A percentile compares a stretch with the other conserved stretches of the same genome.
phyloP scores from a whole-genome alignment of 2,797 vertebrate species.

The Pitangus sulphuratus region DNA sequence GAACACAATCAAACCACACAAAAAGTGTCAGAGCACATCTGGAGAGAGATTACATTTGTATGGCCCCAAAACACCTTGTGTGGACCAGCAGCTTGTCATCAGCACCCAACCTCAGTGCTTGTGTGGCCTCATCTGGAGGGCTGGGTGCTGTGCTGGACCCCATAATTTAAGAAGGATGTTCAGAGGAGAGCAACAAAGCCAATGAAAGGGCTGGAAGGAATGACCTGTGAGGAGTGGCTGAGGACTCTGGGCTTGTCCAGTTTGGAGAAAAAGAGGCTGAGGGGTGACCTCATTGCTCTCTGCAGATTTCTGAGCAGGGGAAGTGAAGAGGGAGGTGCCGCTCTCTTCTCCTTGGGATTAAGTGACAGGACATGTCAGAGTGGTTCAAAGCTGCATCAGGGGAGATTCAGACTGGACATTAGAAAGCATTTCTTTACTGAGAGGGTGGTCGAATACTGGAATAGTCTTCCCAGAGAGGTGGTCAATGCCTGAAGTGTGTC shows the following conservation, averaged over 20 bases:
- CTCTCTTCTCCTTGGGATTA: not conserved
- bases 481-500: not conserved
- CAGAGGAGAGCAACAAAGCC: not conserved
- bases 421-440: not conserved
- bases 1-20: not conserved
- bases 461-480: not conserved
- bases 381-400: not conserved
- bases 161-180: accelerated
- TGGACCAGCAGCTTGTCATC: not conserved
- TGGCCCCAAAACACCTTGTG: not conserved
- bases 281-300: accelerated
- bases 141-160: not conserved
- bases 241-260: not conserved
- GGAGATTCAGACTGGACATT: not conserved
- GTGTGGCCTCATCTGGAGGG: not conserved
- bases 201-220: not conserved
- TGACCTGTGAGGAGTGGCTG: not conserved
- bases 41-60: not conserved
- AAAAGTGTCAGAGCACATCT: not conserved
- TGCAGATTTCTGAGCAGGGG: not conserved
- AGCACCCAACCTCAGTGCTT: not conserved
- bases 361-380: not conserved
- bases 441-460: not conserved
- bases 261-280: not conserved
- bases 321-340: not conserved